Evolutionary conservation across 2,797 vertebrate species (phyloP).

Genomic region (Chromis chromis): DNA sequence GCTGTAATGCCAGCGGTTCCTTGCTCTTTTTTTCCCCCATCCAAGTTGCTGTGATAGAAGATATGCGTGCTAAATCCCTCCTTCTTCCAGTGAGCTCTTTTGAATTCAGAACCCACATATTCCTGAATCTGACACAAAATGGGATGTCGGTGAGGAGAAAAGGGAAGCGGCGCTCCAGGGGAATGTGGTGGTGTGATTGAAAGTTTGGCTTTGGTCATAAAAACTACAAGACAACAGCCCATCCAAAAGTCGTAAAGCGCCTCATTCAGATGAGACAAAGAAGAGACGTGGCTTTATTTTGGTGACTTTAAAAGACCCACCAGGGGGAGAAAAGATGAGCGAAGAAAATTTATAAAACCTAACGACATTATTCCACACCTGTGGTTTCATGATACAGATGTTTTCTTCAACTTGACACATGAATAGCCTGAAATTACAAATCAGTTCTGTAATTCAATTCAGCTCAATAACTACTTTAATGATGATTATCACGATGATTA

Average conservation of each 20-base stretch:
- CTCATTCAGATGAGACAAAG: constrained; percentile 22
- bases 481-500: constrained; percentile 19
- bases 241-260: constrained; percentile 34
- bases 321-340: neutral
- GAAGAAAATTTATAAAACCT: constrained; percentile 8
- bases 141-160: constrained; percentile 36
- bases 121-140: constrained; percentile 35
- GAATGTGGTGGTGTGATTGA: constrained; percentile 46
- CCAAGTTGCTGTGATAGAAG: constrained; percentile 36
- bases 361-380: constrained; percentile 14
- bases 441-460: constrained; percentile 5
- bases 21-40: constrained; percentile 6
- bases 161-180: constrained; percentile 14
- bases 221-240: constrained; percentile 13
- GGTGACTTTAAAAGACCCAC: constrained; percentile 19
- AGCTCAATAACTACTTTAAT: constrained; percentile 34
- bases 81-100: constrained; percentile 33
- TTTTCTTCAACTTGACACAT: constrained; percentile 58
- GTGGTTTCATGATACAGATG: constrained; percentile 81
- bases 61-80: constrained; percentile 31
- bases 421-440: constrained; percentile 23
- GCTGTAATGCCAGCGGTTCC: constrained; percentile 52
- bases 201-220: constrained; percentile 48
- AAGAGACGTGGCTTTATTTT: constrained; percentile 14
- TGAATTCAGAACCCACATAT: constrained; percentile 56